Percentiles rank a stretch among this genome's conserved stretches.
phyloP scores from a whole-genome alignment of 2,113 vertebrate species.

The Dicrurus megarhynchus region DNA sequence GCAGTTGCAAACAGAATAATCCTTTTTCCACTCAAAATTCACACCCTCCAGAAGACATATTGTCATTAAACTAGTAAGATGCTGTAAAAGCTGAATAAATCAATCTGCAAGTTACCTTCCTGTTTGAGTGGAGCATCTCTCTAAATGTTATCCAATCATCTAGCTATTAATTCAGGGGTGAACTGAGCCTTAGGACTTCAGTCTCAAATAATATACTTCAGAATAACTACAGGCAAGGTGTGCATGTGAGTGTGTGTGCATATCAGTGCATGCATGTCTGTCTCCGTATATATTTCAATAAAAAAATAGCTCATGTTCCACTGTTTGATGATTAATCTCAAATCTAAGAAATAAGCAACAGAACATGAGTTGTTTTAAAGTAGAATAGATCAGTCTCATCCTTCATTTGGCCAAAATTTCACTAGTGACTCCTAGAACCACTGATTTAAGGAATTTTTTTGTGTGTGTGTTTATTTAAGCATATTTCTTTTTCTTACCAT shows the following conservation, averaged over 20 bases:
- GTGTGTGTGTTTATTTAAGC: neutral
- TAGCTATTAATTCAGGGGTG: neutral
- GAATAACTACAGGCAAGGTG: neutral
- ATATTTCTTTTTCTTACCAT: neutral
- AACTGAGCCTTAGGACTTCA: neutral
- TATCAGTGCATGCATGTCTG: neutral
- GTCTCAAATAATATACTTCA: neutral
- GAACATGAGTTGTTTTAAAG: neutral
- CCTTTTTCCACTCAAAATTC: neutral
- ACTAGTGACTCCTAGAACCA: neutral
- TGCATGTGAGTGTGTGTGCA: accelerated
- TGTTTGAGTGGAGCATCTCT: neutral
- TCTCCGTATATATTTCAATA: neutral
- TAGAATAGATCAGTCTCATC: neutral
- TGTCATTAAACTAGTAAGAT: neutral
- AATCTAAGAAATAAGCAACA: neutral
- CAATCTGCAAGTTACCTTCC: neutral
- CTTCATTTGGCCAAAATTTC: neutral
- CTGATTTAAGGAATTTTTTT: neutral
- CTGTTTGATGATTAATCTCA: neutral
- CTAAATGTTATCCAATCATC: neutral
- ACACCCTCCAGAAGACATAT: neutral
- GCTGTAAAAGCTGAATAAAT: neutral
- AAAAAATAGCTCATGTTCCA: neutral
- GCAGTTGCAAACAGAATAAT: neutral